phyloP scores from a whole-genome alignment of 2,113 vertebrate genomes.

The Leuciscus idus region DNA sequence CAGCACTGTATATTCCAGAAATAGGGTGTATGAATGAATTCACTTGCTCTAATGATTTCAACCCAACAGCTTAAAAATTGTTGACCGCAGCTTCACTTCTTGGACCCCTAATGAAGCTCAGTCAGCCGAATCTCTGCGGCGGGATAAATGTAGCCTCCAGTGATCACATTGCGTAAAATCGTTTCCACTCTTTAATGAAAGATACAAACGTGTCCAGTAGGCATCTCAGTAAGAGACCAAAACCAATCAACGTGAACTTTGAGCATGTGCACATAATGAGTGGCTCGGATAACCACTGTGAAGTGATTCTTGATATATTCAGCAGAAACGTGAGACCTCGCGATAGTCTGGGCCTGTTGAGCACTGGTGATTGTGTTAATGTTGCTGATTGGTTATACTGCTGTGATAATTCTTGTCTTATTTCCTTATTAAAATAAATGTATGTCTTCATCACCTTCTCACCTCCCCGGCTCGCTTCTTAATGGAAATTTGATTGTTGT shows the following conservation, averaged over 20 bases:
- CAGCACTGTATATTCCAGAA: too few species aligned
- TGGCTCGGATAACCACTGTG: neutral
- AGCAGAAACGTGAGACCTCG: neutral
- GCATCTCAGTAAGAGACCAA: neutral
- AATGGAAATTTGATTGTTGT: constrained; percentile 65
- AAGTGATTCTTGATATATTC: too few species aligned
- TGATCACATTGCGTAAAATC: neutral
- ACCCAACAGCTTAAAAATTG: too few species aligned
- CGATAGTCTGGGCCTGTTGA: neutral
- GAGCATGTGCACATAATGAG: neutral
- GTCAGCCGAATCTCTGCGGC: neutral
- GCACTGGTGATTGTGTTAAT: neutral
- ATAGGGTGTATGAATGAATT: too few species aligned
- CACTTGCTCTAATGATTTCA: neutral
- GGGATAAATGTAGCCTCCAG: neutral
- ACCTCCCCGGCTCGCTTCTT: constrained; percentile 51
- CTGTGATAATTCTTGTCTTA: constrained; percentile 19
- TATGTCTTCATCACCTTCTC: constrained; percentile 52
- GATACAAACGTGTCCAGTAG: neutral
- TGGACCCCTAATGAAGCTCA: neutral
- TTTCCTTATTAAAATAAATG: constrained; percentile 22
- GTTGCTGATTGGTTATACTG: neutral
- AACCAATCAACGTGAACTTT: neutral
- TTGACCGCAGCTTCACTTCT: neutral
- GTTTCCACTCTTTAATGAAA: neutral